These are phyloP conservation scores for Riparia riparia DNA, from an alignment of 2,113 vertebrate species.

Conservation along the genomic window DNA sequence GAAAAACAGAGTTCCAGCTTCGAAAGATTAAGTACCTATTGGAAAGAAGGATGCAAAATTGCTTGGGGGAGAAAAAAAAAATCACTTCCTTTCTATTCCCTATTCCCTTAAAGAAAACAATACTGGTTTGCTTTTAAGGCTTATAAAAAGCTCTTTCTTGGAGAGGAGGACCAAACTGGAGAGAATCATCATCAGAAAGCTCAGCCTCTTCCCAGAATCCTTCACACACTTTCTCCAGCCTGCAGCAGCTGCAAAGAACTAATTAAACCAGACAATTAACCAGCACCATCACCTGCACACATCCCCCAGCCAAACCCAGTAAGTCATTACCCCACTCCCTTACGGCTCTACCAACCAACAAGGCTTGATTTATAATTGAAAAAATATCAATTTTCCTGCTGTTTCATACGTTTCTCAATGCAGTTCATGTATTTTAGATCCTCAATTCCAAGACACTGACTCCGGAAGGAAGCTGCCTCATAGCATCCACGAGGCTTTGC, in stretches of 20 bases:
- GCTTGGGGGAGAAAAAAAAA: neutral
- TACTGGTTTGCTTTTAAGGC: neutral
- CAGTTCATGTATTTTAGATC: neutral
- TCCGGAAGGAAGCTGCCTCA: neutral
- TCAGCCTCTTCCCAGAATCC: neutral
- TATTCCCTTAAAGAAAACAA: neutral
- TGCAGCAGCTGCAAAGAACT: neutral
- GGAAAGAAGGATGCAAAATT: neutral
- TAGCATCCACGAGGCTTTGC: accelerated
- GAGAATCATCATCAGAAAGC: neutral
- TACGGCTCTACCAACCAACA: neutral
- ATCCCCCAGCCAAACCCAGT: neutral
- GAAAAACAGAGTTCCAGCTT: neutral
- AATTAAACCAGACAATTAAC: neutral
- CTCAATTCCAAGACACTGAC: neutral
- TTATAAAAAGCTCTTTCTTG: neutral
- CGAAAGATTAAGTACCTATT: neutral
- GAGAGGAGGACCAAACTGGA: neutral
- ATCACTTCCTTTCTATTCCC: neutral
- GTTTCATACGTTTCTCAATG: neutral
- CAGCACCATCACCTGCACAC: neutral
- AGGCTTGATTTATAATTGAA: neutral
- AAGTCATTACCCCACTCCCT: neutral
- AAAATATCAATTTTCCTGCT: neutral
- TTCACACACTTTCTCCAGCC: neutral